phyloP scores from a whole-genome alignment of 1,140 invertebrate genomes.

The Drosophila teissieri region DNA sequence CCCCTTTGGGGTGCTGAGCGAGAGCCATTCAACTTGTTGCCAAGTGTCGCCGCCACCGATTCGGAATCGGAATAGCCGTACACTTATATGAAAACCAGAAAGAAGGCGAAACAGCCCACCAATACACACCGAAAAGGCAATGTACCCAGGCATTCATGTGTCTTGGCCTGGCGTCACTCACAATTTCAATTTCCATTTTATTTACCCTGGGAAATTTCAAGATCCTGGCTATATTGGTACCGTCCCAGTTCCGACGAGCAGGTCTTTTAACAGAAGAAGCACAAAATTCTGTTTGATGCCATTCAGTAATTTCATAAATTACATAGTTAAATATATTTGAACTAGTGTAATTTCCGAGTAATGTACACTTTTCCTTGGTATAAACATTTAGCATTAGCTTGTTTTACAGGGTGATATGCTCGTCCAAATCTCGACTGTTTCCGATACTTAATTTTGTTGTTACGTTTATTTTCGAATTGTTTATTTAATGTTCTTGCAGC shows the following conservation, averaged over 20 bases:
- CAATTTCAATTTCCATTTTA: slow-evolving; percentile 43
- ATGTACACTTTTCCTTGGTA: no score
- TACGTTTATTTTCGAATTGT: slow-evolving; percentile 77
- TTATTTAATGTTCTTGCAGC: slow-evolving; percentile 68
- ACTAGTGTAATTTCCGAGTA: no score
- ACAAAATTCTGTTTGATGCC: no score
- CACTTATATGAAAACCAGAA: slow-evolving; percentile 5
- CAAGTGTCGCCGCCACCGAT: slow-evolving; percentile 53
- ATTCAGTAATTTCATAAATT: no score
- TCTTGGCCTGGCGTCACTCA: slow-evolving; percentile 40
- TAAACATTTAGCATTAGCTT: background rate
- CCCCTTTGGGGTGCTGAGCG: slow-evolving; percentile 24
- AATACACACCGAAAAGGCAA: slow-evolving; percentile 39
- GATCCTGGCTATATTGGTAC: background rate
- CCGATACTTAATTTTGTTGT: slow-evolving; percentile 57
- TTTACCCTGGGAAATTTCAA: slow-evolving; percentile 12
- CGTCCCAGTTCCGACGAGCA: no score
- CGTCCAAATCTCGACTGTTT: background rate
- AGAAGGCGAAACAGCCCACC: slow-evolving; percentile 23
- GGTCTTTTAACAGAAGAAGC: no score
- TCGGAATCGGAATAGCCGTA: slow-evolving; percentile 44
- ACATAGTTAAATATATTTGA: no score
- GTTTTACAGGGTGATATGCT: slow-evolving; percentile 7
- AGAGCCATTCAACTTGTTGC: slow-evolving; percentile 70
- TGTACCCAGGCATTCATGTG: slow-evolving; percentile 38